Evolutionary conservation across 2,888 invertebrate genomes (phyloP), one percentile per base, ranked within the genome.

Genomic region (Mesodorylaimus sp.): DNA sequence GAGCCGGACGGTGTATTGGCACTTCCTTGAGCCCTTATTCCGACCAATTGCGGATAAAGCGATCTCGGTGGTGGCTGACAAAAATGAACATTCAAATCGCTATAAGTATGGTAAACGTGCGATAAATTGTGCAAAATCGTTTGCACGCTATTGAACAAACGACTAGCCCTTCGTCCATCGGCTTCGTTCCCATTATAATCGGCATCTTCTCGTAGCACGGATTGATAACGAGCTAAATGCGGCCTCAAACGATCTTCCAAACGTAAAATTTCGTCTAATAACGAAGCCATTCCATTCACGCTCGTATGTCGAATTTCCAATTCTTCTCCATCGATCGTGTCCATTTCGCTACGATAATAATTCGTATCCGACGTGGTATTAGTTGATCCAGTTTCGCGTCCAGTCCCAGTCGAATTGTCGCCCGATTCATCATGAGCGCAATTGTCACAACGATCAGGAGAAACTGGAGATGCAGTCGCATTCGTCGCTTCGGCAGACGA

Each of bases 31-130:
- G n/a, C n/a, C n/a, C n/a, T n/a, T n/a, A n/a, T n/a, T n/a, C n/a
- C n/a, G n/a, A n/a, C n/a, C 23, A 23, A 32, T 19, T 28, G 43
- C 27, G 51, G 51, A 38, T 48, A 51, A 26, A 84, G 71, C 52
- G 76, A 74, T 52, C 84, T 73, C 1, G 82, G 82, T 3, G 80
- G 76, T 3, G 75, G 71, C 56, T 76, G 75, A 28, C 75, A 73
- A 54, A 81, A 75, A 60, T 82, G 77, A 44, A 83, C 74, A 66
- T 79, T 79, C 45, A 89, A 75, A 65, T 91, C 89, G 60, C 87
- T 87, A 44, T 86, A 72, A 1, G 82, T 79, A 64, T 91, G 91
- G 67, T 82, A 83, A 1, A 83, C 81, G 63, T 91, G 91, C 1
- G 85, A 78, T 58, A 89, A 73, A 57, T 78, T 80, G 66, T 91